Conservation (phyloP, 2,113 vertebrate species). For the Gulo gulo region DNA sequence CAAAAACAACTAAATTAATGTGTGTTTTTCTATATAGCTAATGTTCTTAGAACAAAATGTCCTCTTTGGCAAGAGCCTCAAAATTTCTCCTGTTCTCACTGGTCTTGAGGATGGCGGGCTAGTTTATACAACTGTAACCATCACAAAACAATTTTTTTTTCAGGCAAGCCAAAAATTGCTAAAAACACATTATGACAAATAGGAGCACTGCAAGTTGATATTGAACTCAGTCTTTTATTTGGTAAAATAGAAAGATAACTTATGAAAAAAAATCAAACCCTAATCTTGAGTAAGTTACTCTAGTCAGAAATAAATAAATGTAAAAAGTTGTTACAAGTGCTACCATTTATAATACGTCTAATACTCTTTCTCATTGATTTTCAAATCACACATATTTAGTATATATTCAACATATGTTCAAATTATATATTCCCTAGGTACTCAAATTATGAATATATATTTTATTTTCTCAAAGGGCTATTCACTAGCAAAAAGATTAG, state of each 20-base stretch:
- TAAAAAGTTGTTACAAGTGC: background rate
- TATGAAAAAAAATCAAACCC: conserved; percentile 1
- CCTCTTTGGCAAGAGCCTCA: conserved; percentile 51
- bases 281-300: conserved; percentile 7
- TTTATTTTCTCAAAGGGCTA: background rate
- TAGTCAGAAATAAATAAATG: conserved; percentile 31
- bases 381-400: background rate
- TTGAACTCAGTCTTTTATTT: conserved; percentile 40
- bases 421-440: background rate
- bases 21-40: conserved; percentile 30
- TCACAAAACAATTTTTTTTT: background rate
- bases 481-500: background rate
- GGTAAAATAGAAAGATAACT: background rate
- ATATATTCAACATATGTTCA: background rate
- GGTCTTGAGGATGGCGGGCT: background rate
- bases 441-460: background rate
- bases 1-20: background rate
- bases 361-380: conserved; percentile 18
- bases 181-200: background rate
- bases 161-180: background rate
- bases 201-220: background rate
- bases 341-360: background rate
- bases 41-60: conserved; percentile 59
- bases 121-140: background rate
- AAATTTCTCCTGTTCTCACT: conserved; percentile 33